Evolutionary conservation across 2,113 vertebrate genomes (phyloP).

Genomic region (Rhynchomys soricoides): DNA sequence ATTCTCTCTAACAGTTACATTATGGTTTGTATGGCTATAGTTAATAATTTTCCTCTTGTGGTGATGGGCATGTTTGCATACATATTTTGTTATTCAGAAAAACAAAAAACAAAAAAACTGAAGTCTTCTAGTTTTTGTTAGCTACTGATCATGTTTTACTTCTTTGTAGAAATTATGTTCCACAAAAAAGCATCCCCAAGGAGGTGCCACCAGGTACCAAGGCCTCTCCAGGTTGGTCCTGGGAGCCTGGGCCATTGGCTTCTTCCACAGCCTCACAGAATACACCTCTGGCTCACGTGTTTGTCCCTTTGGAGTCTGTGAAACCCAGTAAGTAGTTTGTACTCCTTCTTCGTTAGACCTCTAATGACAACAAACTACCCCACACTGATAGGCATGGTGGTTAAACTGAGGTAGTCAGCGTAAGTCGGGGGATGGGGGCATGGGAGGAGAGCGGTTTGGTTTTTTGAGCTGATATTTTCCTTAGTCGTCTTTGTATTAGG

Average conservation of each 20-base stretch:
- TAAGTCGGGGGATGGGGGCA: too few species aligned
- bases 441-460: neutral
- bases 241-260: slow-evolving; percentile 75
- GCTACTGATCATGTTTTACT: slow-evolving; percentile 53
- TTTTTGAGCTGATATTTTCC: neutral
- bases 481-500: neutral
- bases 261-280: slow-evolving; percentile 62
- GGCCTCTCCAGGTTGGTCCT: slow-evolving; percentile 74
- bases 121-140: neutral
- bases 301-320: slow-evolving; percentile 89
- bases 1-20: neutral
- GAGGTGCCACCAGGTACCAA: slow-evolving; percentile 73
- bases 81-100: slow-evolving; percentile 1
- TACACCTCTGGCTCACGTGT: slow-evolving; percentile 85
- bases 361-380: neutral
- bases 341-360: neutral
- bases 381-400: neutral
- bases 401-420: neutral
- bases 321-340: slow-evolving; percentile 87
- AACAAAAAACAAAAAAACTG: neutral
- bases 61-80: neutral
- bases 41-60: neutral
- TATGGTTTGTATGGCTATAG: neutral
- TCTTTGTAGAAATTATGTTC: slow-evolving; percentile 83
- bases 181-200: slow-evolving; percentile 76